These are phyloP conservation scores for Atlantisia rogersi DNA, from an alignment of 2,113 vertebrate genomes.

Conservation along the genomic window DNA sequence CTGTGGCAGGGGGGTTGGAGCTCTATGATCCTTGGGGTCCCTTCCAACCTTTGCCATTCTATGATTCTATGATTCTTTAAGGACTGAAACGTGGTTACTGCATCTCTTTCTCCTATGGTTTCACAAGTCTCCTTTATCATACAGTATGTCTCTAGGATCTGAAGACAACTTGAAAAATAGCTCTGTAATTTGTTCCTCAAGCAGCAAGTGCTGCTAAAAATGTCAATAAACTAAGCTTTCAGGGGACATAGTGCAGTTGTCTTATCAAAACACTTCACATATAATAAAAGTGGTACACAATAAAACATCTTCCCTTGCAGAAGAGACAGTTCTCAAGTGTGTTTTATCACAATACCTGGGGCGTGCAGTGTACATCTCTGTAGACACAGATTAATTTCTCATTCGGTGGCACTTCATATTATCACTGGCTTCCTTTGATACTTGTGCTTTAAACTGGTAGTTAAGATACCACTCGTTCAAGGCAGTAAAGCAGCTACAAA, in stretches of 20 bases:
- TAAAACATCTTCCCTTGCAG: neutral
- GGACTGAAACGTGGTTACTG: neutral
- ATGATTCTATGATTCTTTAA: neutral
- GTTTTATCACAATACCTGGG: conserved; percentile 25
- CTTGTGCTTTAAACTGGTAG: conserved; percentile 21
- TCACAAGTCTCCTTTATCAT: neutral
- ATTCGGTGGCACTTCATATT: conserved; percentile 6
- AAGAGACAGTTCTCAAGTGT: conserved; percentile 17
- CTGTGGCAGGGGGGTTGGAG: too few species aligned
- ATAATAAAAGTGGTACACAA: neutral
- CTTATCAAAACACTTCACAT: conserved; percentile 51
- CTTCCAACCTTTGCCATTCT: too few species aligned
- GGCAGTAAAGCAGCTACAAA: neutral
- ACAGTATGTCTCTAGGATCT: neutral
- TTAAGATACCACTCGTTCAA: conserved; percentile 34
- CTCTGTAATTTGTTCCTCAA: neutral
- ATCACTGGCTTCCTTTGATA: conserved; percentile 45
- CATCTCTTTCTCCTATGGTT: neutral
- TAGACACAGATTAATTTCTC: conserved; percentile 45
- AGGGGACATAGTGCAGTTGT: neutral
- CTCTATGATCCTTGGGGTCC: too few species aligned
- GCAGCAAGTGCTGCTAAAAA: neutral
- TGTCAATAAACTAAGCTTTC: conserved; percentile 34
- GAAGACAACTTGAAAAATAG: conserved; percentile 4
- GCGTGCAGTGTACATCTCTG: neutral